Percentiles rank a stretch among this genome's conserved stretches.
These are phyloP conservation scores for Caenorhabditis japonica DNA, from an alignment of 2,888 invertebrate genomes.

Conservation along the genomic window DNA sequence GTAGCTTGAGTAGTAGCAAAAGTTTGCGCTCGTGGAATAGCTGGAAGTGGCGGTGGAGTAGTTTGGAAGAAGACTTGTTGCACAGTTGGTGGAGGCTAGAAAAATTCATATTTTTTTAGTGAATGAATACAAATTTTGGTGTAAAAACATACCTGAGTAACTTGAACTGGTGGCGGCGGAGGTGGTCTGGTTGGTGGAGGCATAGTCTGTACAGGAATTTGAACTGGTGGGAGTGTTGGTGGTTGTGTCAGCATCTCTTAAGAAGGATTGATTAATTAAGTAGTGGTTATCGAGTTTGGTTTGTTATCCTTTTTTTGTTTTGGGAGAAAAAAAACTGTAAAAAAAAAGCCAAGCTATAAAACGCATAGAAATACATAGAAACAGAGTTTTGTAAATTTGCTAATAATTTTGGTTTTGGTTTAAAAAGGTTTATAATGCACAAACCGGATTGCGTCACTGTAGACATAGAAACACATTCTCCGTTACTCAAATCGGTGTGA, in stretches of 20 bases:
- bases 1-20: conserved; percentile 53
- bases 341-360: conserved; percentile 5
- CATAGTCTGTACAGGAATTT: conserved; percentile 41
- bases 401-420: too few species aligned
- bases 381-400: neutral
- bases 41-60: conserved; percentile 27
- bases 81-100: conserved; percentile 24
- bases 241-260: conserved; percentile 45
- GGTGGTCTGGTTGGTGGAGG: conserved; percentile 44
- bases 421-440: conserved; percentile 7
- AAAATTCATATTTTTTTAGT: neutral
- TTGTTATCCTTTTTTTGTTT: too few species aligned
- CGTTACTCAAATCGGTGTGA: conserved; percentile 71
- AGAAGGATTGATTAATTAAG: neutral
- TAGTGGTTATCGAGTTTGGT: too few species aligned
- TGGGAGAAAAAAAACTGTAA: neutral
- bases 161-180: conserved; percentile 30
- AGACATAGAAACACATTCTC: conserved; percentile 63
- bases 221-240: conserved; percentile 49
- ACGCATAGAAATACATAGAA: neutral
- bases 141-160: conserved; percentile 6
- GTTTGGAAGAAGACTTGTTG: conserved; percentile 38
- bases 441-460: conserved; percentile 48
- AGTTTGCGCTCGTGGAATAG: conserved; percentile 24
- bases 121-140: too few species aligned